Percentiles rank a stretch among this genome's conserved stretches.
Conservation (phyloP, 2,888 invertebrate genomes). For the Crioceris asparagi region DNA sequence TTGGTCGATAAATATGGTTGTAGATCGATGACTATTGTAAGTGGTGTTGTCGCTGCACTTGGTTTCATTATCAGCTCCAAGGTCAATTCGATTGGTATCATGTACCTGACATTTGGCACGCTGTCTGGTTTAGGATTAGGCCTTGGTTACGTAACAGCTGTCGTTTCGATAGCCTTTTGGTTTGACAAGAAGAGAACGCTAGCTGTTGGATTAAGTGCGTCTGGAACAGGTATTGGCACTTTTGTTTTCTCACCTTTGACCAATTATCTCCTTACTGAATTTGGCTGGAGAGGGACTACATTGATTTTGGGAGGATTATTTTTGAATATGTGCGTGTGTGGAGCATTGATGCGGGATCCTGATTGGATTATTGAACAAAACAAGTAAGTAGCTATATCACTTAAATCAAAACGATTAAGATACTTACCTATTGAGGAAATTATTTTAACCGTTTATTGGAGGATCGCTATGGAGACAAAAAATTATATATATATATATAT, state of each 20-base stretch:
- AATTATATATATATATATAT: background rate
- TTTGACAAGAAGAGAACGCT: slow-evolving; percentile 80
- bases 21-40: slow-evolving; percentile 39
- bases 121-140: slow-evolving; percentile 77
- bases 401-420: no score
- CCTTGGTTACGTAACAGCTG: slow-evolving; percentile 78
- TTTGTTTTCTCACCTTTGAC: slow-evolving; percentile 81
- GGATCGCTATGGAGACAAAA: no score
- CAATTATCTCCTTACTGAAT: slow-evolving; percentile 63
- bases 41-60: slow-evolving; percentile 58
- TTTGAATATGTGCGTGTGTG: slow-evolving; percentile 75
- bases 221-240: slow-evolving; percentile 83
- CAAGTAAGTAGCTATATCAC: slow-evolving; percentile 35
- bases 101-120: slow-evolving; percentile 78
- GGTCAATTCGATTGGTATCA: slow-evolving; percentile 60
- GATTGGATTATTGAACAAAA: slow-evolving; percentile 70
- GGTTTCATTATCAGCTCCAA: slow-evolving; percentile 69
- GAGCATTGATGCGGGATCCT: slow-evolving; percentile 78
- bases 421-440: no score
- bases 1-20: slow-evolving; percentile 68
- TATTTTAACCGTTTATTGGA: no score
- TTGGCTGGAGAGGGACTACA: slow-evolving; percentile 78
- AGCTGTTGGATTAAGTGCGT: slow-evolving; percentile 78
- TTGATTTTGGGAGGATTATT: slow-evolving; percentile 74
- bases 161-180: slow-evolving; percentile 86